Conservation (phyloP, 2,888 invertebrate genomes). For the Eudemis profundana region DNA sequence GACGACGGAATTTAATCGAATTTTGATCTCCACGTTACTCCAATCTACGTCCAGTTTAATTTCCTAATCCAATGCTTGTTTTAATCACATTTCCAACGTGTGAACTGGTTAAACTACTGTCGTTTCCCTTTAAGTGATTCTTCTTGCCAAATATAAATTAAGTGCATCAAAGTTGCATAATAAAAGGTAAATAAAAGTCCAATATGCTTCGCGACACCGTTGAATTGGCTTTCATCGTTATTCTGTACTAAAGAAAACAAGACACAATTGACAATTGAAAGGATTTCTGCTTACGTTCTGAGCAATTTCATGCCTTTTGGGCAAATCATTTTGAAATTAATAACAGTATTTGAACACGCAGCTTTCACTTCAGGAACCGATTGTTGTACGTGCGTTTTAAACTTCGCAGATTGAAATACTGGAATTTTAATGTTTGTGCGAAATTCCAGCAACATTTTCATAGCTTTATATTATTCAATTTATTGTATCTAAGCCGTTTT, state of each 20-base stretch:
- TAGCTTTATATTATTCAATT: not conserved
- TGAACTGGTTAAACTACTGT: no score
- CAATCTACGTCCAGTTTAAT: no score
- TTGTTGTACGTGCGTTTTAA: slow-evolving; percentile 16
- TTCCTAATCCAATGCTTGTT: no score
- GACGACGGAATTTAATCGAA: no score
- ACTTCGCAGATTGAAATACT: not conserved
- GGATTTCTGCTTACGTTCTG: slow-evolving; percentile 53
- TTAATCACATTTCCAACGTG: no score
- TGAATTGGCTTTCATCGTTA: slow-evolving; percentile 22
- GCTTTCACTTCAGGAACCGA: slow-evolving; percentile 59
- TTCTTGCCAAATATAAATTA: no score
- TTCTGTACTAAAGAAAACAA: slow-evolving; percentile 6
- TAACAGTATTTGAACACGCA: slow-evolving; percentile 52
- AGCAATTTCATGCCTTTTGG: slow-evolving; percentile 67
- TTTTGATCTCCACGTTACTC: no score
- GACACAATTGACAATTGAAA: slow-evolving; percentile 49
- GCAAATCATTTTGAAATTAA: slow-evolving; percentile 55
- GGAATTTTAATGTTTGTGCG: not conserved
- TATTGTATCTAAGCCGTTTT: slow-evolving; percentile 7
- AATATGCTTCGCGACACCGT: slow-evolving; percentile 5
- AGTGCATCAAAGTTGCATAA: slow-evolving; percentile 12
- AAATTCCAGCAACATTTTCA: not conserved
- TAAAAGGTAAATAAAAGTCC: slow-evolving; percentile 4
- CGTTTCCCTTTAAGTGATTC: no score